Conservation (phyloP, 2,888 invertebrate genomes). For the Trichopoda pennipes region DNA sequence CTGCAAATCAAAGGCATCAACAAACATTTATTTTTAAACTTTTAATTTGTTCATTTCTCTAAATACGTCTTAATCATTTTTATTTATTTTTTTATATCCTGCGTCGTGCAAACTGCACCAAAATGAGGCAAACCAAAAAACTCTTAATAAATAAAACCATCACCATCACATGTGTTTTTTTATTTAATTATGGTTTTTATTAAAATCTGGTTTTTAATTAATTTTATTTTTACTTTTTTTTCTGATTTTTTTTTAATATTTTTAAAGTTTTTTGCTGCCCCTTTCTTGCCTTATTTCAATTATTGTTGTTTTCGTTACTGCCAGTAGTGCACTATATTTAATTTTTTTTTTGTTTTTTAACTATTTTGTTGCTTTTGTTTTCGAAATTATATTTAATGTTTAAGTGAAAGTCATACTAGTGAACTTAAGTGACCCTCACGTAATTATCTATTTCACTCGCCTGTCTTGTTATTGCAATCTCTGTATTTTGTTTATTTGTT, state of each 20-base stretch:
- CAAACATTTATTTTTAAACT: slow-evolving; percentile 22
- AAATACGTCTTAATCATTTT: background rate
- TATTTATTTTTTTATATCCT: no score
- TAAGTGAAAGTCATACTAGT: slow-evolving; percentile 79
- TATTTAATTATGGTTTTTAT: slow-evolving; percentile 11
- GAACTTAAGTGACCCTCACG: slow-evolving; percentile 78
- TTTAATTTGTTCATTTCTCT: slow-evolving; percentile 15
- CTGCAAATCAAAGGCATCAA: background rate
- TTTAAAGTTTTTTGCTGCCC: slow-evolving; percentile 22
- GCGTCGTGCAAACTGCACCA: background rate
- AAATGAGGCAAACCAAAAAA: slow-evolving; percentile 20
- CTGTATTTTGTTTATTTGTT: slow-evolving; percentile 31
- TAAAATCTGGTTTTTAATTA: slow-evolving; percentile 33
- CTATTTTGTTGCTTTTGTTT: slow-evolving; percentile 37
- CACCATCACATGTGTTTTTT: slow-evolving; percentile 9
- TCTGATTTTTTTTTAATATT: no score
- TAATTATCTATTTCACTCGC: slow-evolving; percentile 55
- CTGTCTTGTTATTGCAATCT: slow-evolving; percentile 45
- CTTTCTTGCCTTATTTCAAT: background rate
- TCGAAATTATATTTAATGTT: slow-evolving; percentile 35
- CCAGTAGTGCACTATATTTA: slow-evolving; percentile 43
- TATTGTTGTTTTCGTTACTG: background rate
- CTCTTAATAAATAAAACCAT: background rate
- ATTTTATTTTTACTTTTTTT: no score
- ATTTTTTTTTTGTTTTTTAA: slow-evolving; percentile 46